Percentiles rank a stretch among this genome's conserved stretches.
phyloP scores from a whole-genome alignment of 2,888 invertebrate species.

The Seladonia tumulorum region DNA sequence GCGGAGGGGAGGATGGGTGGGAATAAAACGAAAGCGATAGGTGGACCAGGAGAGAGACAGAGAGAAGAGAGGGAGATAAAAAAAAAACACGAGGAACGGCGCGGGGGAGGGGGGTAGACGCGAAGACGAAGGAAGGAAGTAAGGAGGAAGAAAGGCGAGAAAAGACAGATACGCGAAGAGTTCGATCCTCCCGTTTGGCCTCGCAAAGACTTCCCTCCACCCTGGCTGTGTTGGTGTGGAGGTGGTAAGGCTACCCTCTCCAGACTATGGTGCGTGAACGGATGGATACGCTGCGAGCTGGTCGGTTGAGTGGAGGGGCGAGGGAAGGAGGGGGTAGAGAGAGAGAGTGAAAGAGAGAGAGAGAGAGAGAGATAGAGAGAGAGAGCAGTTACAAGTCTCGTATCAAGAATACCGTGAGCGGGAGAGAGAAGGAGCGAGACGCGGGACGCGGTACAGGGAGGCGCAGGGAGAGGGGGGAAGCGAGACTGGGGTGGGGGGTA shows the following conservation, averaged over 20 bases:
- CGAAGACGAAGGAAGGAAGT: constrained; percentile 41
- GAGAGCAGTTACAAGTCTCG: background rate
- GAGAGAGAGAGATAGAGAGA: background rate
- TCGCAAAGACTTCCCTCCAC: constrained; percentile 56
- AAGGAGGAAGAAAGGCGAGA: constrained; percentile 42
- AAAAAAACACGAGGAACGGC: background rate
- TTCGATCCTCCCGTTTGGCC: constrained; percentile 55
- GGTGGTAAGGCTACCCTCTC: constrained; percentile 34
- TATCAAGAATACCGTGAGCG: background rate
- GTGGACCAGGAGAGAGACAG: background rate
- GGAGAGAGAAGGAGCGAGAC: constrained; percentile 13
- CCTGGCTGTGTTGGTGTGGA: background rate
- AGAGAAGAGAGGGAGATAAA: background rate
- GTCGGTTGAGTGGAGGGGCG: background rate
- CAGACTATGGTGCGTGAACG: constrained; percentile 11
- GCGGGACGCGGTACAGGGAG: constrained; percentile 1
- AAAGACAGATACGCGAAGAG: constrained; percentile 52
- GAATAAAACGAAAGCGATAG: constrained; percentile 16
- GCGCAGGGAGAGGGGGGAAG: constrained; percentile 45
- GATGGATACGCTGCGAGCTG: constrained; percentile 27
- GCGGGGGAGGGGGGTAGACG: background rate
- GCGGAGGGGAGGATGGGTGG: background rate
- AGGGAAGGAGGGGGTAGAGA: constrained; percentile 3
- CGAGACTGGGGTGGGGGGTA: constrained; percentile 51
- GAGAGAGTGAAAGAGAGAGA: background rate